Percentiles rank a stretch among this genome's conserved stretches.
Conservation (phyloP, 2,888 invertebrate species). For the Gnatocerus cornutus region DNA sequence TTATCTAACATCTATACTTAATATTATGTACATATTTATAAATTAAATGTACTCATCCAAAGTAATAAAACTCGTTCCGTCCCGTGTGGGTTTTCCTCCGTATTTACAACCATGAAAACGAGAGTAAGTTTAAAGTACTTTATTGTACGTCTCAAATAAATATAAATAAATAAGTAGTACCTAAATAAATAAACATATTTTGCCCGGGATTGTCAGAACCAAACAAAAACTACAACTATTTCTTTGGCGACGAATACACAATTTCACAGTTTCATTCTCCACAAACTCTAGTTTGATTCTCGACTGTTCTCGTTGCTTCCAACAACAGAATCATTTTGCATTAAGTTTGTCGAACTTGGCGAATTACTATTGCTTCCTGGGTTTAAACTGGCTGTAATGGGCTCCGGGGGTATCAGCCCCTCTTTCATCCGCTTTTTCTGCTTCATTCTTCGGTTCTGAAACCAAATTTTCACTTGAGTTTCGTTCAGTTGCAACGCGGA, state of each 20-base stretch:
- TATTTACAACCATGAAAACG: slow-evolving; percentile 38
- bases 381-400: slow-evolving; percentile 63
- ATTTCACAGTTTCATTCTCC: slow-evolving; percentile 41
- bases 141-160: slow-evolving; percentile 53
- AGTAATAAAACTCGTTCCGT: not conserved
- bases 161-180: slow-evolving; percentile 52
- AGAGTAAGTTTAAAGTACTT: slow-evolving; percentile 23
- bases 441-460: slow-evolving; percentile 98
- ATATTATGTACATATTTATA: slow-evolving; percentile 59
- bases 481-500: slow-evolving; percentile 96
- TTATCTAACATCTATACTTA: slow-evolving; percentile 53
- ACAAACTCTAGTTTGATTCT: slow-evolving; percentile 74
- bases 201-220: slow-evolving; percentile 45
- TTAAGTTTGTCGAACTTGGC: slow-evolving; percentile 69
- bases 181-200: slow-evolving; percentile 45
- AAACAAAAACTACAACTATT: slow-evolving; percentile 50
- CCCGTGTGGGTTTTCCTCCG: slow-evolving; percentile 29
- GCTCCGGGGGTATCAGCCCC: slow-evolving; percentile 79
- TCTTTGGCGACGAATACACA: slow-evolving; percentile 56
- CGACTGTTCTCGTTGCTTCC: slow-evolving; percentile 83
- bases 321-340: slow-evolving; percentile 65
- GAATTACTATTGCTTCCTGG: slow-evolving; percentile 70
- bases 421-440: slow-evolving; percentile 98
- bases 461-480: slow-evolving; percentile 98
- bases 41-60: slow-evolving; percentile 48